phyloP scores from a whole-genome alignment of 1,140 invertebrate species.

The Drosophila melanica region DNA sequence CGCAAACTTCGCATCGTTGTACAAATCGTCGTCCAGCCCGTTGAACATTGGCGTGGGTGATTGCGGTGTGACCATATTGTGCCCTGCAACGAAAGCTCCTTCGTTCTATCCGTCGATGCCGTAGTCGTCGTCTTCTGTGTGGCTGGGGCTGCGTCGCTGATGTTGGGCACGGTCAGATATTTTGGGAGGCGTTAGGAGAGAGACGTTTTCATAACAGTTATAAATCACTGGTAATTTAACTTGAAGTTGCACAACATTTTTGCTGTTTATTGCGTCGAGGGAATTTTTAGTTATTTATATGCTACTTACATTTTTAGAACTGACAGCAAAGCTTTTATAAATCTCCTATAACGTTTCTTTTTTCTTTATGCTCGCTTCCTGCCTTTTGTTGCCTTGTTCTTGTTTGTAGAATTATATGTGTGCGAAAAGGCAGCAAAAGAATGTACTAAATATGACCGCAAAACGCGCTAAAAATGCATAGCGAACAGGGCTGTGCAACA shows the following conservation, averaged over 20 bases:
- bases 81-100: slow-evolving; percentile 8
- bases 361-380: slow-evolving; percentile 41
- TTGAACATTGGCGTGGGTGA: slow-evolving; percentile 86
- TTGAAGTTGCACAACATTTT: slow-evolving; percentile 60
- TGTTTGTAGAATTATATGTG: slow-evolving; percentile 45
- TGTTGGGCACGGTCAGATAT: slow-evolving; percentile 5
- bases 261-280: slow-evolving; percentile 12
- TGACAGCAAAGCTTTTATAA: slow-evolving; percentile 64
- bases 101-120: background rate
- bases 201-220: slow-evolving; percentile 70
- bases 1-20: slow-evolving; percentile 88
- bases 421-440: slow-evolving; percentile 36
- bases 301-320: slow-evolving; percentile 61
- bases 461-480: slow-evolving; percentile 25
- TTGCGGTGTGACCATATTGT: slow-evolving; percentile 85
- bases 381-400: slow-evolving; percentile 66
- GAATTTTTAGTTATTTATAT: slow-evolving; percentile 32
- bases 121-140: too few relatives aligned
- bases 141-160: slow-evolving; percentile 4
- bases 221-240: slow-evolving; percentile 56
- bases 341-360: slow-evolving; percentile 46
- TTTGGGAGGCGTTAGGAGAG: slow-evolving; percentile 58
- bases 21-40: slow-evolving; percentile 86
- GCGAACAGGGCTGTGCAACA: background rate
- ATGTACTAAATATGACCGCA: slow-evolving; percentile 28